A percentile compares a stretch with the other conserved stretches of the same genome.
Conservation (phyloP, 1,140 invertebrate species). For the Zaprionus gabonicus region DNA sequence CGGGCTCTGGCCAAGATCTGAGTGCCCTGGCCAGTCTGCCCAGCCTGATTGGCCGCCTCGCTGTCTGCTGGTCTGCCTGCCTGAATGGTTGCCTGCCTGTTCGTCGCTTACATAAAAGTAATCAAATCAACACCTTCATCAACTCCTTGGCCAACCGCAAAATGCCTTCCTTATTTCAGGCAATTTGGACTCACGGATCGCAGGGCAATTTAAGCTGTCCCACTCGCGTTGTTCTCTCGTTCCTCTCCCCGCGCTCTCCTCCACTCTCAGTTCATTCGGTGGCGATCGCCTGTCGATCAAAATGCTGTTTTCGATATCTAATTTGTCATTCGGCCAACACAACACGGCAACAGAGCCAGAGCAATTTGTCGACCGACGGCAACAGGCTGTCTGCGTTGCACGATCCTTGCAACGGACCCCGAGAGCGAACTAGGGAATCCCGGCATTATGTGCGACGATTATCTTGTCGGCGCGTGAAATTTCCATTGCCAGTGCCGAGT, state of each 20-base stretch:
- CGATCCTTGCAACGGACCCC: slow-evolving; percentile 59
- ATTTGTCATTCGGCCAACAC: slow-evolving; percentile 79
- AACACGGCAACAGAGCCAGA: slow-evolving; percentile 24
- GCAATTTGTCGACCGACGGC: slow-evolving; percentile 58
- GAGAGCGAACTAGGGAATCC: slow-evolving; percentile 82
- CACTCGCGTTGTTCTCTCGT: slow-evolving; percentile 21
- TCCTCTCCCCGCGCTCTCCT: background rate
- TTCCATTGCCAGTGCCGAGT: slow-evolving; percentile 31
- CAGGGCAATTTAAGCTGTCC: slow-evolving; percentile 46
- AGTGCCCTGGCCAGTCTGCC: background rate
- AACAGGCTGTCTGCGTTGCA: slow-evolving; percentile 76
- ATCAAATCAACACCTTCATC: slow-evolving; percentile 84
- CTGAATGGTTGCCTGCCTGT: slow-evolving; percentile 16
- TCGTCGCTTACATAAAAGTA: slow-evolving; percentile 80
- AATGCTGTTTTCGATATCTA: slow-evolving; percentile 82
- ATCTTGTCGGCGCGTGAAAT: slow-evolving; percentile 82
- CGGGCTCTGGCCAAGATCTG: slow-evolving; percentile 30
- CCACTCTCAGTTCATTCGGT: slow-evolving; percentile 33
- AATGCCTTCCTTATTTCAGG: slow-evolving; percentile 77
- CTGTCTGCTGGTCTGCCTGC: slow-evolving; percentile 22
- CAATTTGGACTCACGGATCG: slow-evolving; percentile 59
- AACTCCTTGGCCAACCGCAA: slow-evolving; percentile 74
- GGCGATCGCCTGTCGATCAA: slow-evolving; percentile 82
- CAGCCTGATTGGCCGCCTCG: slow-evolving; percentile 2
- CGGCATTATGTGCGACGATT: slow-evolving; percentile 70